phyloP scores from a whole-genome alignment of 2,888 invertebrate species.

The Rhamnusium bicolor region DNA sequence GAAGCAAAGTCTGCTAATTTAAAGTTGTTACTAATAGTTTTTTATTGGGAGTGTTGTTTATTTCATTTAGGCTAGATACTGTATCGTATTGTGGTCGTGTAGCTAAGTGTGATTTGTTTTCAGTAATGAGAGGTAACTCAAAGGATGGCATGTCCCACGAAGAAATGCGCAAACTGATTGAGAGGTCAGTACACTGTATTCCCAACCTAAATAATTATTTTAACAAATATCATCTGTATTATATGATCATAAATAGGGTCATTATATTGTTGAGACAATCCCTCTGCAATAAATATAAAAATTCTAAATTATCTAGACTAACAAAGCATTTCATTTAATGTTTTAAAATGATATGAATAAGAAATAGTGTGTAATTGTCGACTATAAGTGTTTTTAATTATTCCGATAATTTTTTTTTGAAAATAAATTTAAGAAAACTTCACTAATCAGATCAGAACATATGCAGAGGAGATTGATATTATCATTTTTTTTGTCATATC shows the following conservation, averaged over 20 bases:
- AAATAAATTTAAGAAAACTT: no score
- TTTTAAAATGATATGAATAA: no score
- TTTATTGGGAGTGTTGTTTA: constrained; percentile 64
- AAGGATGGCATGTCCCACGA: constrained; percentile 96
- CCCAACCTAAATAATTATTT: background rate
- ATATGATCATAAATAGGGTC: constrained; percentile 1
- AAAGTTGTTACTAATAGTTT: no score
- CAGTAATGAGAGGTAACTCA: constrained; percentile 79
- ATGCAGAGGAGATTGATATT: constrained; percentile 6
- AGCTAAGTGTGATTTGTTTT: constrained; percentile 74
- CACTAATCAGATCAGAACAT: no score
- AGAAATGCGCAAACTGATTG: constrained; percentile 97
- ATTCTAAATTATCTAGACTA: no score
- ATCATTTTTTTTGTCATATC: background rate
- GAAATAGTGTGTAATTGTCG: no score
- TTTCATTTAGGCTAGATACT: constrained; percentile 59
- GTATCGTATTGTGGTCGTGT: constrained; percentile 73
- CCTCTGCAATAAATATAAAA: constrained; percentile 9
- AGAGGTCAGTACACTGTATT: constrained; percentile 84
- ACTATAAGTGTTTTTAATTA: no score
- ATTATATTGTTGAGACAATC: background rate
- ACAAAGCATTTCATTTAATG: no score
- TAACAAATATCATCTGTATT: background rate
- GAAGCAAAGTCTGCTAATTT: no score
- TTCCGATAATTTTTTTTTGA: no score